Percentiles rank a stretch among this genome's conserved stretches.
Evolutionary conservation across 2,113 vertebrate genomes (phyloP).

Genomic region (Parus major): DNA sequence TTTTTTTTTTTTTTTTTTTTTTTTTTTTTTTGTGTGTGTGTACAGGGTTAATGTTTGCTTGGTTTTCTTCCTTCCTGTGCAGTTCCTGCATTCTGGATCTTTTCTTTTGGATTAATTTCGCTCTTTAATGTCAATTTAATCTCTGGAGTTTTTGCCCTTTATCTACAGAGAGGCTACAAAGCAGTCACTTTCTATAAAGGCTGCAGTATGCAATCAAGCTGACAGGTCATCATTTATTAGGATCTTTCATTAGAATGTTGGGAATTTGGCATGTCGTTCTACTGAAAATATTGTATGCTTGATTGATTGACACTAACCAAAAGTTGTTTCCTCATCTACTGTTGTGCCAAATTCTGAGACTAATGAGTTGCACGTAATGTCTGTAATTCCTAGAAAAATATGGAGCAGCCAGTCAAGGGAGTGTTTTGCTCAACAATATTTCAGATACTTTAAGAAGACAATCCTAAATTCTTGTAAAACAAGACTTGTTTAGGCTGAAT

Average conservation of each 20-base stretch:
- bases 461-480: neutral
- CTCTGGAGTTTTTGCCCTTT: neutral
- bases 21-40: neutral
- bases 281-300: neutral
- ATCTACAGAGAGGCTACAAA: neutral
- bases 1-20: neutral
- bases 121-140: neutral
- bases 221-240: constrained; percentile 16
- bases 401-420: neutral
- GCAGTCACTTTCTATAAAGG: neutral
- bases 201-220: neutral
- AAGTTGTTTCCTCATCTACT: constrained; percentile 18
- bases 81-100: constrained; percentile 2
- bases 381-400: neutral
- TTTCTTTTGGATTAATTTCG: neutral
- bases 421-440: neutral
- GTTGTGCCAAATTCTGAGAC: neutral
- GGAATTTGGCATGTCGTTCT: neutral
- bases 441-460: neutral
- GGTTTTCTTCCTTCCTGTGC: neutral
- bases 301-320: constrained; percentile 14
- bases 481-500: neutral
- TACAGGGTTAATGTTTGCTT: neutral
- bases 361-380: neutral
- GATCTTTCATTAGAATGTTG: constrained; percentile 39